A percentile compares a stretch with the other conserved stretches of the same genome.
phyloP scores from a whole-genome alignment of 2,888 invertebrate genomes.

The Hartigia nigra region DNA sequence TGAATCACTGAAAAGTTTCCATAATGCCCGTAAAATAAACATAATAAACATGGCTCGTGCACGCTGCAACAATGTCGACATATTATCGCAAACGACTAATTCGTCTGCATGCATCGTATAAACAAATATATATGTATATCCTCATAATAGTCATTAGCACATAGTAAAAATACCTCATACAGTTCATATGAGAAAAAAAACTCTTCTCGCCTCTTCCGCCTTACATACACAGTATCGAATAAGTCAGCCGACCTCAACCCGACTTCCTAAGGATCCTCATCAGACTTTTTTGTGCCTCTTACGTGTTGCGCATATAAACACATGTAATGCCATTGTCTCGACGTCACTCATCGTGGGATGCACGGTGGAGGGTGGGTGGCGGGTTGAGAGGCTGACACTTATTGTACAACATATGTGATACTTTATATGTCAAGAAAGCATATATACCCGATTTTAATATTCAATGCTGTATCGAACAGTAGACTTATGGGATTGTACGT shows the following conservation, averaged over 20 bases:
- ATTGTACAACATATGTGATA: not conserved
- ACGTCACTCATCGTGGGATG: not conserved
- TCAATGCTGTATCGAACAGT: not conserved
- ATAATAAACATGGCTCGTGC: not conserved
- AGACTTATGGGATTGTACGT: not conserved
- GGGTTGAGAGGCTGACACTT: not conserved
- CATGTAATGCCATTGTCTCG: not conserved
- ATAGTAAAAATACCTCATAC: not conserved
- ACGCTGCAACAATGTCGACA: not conserved
- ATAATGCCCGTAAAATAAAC: conserved; percentile 11
- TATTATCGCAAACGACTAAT: not conserved
- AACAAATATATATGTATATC: not conserved
- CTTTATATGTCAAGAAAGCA: not conserved
- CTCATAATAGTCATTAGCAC: too few species aligned
- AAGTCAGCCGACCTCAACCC: not conserved
- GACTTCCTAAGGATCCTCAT: not conserved
- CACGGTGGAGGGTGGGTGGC: too few species aligned
- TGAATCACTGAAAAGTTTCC: conserved; percentile 55
- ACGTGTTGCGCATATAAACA: not conserved
- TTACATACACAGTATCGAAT: not conserved
- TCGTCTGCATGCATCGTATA: not conserved
- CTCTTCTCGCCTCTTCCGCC: not conserved
- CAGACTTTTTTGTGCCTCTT: not conserved
- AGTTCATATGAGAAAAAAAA: not conserved
- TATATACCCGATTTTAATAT: not conserved